phyloP scores from a whole-genome alignment of 2,797 vertebrate species.

The Oreochromis grahami region DNA sequence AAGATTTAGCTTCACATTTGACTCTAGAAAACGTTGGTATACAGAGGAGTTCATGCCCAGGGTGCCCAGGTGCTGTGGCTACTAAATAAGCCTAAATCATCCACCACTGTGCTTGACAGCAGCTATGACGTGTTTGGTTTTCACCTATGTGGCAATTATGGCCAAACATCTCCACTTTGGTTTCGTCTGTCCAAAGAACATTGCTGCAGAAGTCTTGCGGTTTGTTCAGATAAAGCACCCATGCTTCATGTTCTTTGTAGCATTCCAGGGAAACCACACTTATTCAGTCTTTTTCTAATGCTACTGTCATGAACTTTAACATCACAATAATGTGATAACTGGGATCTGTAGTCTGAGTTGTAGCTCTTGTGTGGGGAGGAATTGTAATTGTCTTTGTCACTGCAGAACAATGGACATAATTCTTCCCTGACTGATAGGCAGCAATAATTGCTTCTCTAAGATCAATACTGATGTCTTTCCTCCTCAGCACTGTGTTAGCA shows the following conservation, averaged over 20 bases:
- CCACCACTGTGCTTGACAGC: neutral
- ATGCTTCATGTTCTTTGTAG: neutral
- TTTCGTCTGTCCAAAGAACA: neutral
- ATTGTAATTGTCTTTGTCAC: no score
- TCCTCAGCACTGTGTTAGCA: neutral
- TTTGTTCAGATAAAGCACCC: neutral
- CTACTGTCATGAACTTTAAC: neutral
- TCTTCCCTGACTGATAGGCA: neutral
- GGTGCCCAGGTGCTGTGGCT: neutral
- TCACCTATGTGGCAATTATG: neutral
- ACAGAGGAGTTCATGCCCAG: neutral
- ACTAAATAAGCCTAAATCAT: neutral
- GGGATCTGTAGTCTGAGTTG: no score
- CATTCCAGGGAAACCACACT: neutral
- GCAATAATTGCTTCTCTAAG: neutral
- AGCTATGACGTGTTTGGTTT: neutral
- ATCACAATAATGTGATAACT: neutral
- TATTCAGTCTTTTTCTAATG: neutral
- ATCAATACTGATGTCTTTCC: neutral
- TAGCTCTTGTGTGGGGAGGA: no score
- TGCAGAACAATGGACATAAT: no score
- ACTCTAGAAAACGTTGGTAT: no score
- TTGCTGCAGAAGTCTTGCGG: neutral
- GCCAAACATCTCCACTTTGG: neutral
- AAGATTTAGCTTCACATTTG: no score